phyloP scores from a whole-genome alignment of 2,797 vertebrate species.

The Acanthurus lineatus region DNA sequence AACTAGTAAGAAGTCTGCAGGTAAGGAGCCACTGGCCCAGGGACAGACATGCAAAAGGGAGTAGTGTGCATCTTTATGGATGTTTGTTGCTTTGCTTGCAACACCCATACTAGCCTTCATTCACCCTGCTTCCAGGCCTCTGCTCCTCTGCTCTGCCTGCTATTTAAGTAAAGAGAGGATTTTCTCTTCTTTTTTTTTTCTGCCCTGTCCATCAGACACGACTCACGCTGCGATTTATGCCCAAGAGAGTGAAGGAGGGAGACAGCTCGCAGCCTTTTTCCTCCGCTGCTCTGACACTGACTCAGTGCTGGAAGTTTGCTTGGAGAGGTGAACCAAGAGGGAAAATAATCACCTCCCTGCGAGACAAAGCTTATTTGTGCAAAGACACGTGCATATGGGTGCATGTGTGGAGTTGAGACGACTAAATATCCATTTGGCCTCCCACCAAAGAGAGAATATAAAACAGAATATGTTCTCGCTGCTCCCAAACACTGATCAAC shows the following conservation, averaged over 20 bases:
- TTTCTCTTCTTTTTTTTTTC: slow-evolving; percentile 49
- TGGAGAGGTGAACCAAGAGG: slow-evolving; percentile 48
- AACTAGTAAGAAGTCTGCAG: slow-evolving; percentile 2
- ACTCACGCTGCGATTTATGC: slow-evolving; percentile 60
- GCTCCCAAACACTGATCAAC: slow-evolving; percentile 6
- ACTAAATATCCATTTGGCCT: slow-evolving; percentile 47
- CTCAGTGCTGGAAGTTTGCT: slow-evolving; percentile 60
- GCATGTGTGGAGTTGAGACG: slow-evolving; percentile 14
- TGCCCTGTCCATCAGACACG: slow-evolving; percentile 53
- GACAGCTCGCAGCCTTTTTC: slow-evolving; percentile 56
- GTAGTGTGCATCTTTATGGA: background rate
- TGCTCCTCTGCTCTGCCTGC: slow-evolving; percentile 35
- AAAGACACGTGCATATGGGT: background rate
- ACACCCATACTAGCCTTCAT: slow-evolving; percentile 26
- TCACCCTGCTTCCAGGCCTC: slow-evolving; percentile 16
- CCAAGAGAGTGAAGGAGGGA: slow-evolving; percentile 57
- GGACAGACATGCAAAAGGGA: slow-evolving; percentile 18
- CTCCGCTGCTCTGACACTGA: slow-evolving; percentile 63
- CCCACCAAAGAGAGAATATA: slow-evolving; percentile 19
- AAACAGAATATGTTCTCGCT: slow-evolving; percentile 15
- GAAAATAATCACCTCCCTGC: slow-evolving; percentile 71
- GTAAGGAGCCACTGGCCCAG: background rate
- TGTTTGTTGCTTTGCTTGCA: slow-evolving; percentile 18
- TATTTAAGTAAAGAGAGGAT: slow-evolving; percentile 59
- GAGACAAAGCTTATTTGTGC: slow-evolving; percentile 36